Percentiles rank a stretch among this genome's conserved stretches.
Conservation (phyloP, 1,140 invertebrate species). For the Drosophila kikkawai region DNA sequence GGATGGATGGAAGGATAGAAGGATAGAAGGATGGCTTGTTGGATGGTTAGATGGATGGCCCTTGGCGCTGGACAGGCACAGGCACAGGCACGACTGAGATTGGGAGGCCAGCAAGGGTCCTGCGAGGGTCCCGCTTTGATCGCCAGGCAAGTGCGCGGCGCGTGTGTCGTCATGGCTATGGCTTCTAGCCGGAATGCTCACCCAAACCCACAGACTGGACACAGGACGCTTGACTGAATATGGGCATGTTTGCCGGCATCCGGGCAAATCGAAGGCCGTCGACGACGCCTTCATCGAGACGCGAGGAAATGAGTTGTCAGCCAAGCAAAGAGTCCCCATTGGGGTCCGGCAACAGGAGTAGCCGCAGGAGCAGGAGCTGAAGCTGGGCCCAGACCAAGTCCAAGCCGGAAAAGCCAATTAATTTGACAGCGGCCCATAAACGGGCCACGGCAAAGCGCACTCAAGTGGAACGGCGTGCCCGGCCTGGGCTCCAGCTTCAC, state of each 20-base stretch:
- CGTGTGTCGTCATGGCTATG: constrained; percentile 16
- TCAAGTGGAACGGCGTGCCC: constrained; percentile 57
- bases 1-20: constrained; percentile 6
- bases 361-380: not conserved
- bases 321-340: constrained; percentile 17
- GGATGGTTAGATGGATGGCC: constrained; percentile 12
- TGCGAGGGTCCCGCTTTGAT: constrained; percentile 27
- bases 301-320: constrained; percentile 70
- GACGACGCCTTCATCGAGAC: constrained; percentile 7
- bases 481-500: not conserved
- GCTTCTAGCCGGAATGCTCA: not conserved
- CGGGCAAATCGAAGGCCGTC: constrained; percentile 29
- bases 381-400: constrained; percentile 7
- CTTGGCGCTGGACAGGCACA: constrained; percentile 26
- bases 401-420: constrained; percentile 77
- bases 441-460: constrained; percentile 51
- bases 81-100: not conserved
- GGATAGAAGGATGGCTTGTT: constrained; percentile 4
- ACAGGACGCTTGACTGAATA: constrained; percentile 10
- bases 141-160: constrained; percentile 20
- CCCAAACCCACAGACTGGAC: not conserved
- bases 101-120: not conserved
- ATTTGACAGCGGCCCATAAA: constrained; percentile 75
- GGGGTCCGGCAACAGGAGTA: constrained; percentile 4
- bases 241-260: constrained; percentile 27